phyloP scores from a whole-genome alignment of 2,888 invertebrate species.

The Zeuzera pyrina region DNA sequence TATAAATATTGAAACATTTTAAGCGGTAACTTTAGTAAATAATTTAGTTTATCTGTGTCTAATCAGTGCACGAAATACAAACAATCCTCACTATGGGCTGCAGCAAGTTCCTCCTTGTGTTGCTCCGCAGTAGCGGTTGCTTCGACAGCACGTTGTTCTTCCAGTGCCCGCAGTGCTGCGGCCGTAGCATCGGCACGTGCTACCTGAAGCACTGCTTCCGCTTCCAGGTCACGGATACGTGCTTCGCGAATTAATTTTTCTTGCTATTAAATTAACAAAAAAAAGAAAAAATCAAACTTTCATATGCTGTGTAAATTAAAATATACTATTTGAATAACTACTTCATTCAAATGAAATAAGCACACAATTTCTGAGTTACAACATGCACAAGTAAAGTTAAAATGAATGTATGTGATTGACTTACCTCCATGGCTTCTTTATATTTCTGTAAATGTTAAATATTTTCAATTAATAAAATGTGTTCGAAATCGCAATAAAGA shows the following conservation, averaged over 20 bases:
- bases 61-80: no score
- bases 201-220: conserved; percentile 44
- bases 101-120: conserved; percentile 56
- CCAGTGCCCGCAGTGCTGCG: conserved; percentile 38
- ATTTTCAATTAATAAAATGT: conserved; percentile 6
- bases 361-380: no score
- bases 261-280: conserved; percentile 23
- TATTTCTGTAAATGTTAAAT: conserved; percentile 53
- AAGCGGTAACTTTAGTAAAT: background rate
- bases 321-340: no score
- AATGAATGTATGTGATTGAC: conserved; percentile 11
- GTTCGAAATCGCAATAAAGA: conserved; percentile 3
- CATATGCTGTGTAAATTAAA: background rate
- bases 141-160: conserved; percentile 48
- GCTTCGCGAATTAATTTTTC: conserved; percentile 61
- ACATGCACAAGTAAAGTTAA: background rate
- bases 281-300: background rate
- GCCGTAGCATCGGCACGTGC: conserved; percentile 54
- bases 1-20: background rate
- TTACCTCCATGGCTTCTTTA: conserved; percentile 64
- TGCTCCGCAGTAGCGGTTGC: conserved; percentile 40
- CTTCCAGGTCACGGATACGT: conserved; percentile 61
- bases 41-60: no score
- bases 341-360: no score
- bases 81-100: conserved; percentile 57